A percentile compares a stretch with the other conserved stretches of the same genome.
Evolutionary conservation across 92 coral and sea anemone genomes (phyloP).

Genomic region (Montipora capitata): DNA sequence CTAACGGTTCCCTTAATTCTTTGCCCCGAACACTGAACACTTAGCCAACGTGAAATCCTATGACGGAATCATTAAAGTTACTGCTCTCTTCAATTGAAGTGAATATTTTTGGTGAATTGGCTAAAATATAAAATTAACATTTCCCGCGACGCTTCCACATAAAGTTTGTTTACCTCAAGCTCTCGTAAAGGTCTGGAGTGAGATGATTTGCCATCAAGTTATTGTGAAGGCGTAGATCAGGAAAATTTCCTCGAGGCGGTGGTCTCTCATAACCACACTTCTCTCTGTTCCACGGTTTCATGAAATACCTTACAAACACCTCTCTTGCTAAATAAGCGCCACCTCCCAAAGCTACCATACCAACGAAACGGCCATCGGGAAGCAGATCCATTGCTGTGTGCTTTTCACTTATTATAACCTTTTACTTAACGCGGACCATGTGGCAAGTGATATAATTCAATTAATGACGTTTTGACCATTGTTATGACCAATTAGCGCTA

Average conservation of each 20-base stretch:
- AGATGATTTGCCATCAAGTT: slow-evolving; percentile 81
- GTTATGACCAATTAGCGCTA: neutral
- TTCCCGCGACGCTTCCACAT: neutral
- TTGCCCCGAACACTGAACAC: too few species aligned
- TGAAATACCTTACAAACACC: slow-evolving; percentile 13
- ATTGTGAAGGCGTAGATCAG: slow-evolving; percentile 88
- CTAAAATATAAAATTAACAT: too few species aligned
- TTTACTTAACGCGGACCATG: too few species aligned
- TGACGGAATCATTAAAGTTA: too few species aligned
- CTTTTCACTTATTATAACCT: neutral
- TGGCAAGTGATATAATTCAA: slow-evolving; percentile 26
- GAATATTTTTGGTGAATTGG: too few species aligned
- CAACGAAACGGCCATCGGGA: slow-evolving; percentile 46
- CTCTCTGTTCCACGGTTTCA: slow-evolving; percentile 51
- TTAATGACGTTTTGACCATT: slow-evolving; percentile 11
- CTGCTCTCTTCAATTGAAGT: too few species aligned
- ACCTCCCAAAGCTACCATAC: slow-evolving; percentile 64
- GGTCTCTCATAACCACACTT: slow-evolving; percentile 70
- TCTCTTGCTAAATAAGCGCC: slow-evolving; percentile 73
- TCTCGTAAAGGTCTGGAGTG: slow-evolving; percentile 81
- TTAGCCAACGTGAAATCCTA: too few species aligned
- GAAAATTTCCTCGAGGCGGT: slow-evolving; percentile 78
- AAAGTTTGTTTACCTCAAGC: slow-evolving; percentile 64
- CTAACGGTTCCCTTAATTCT: too few species aligned
- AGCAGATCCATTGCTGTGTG: slow-evolving; percentile 19